Base-by-base conservation (phyloP, 2,888 invertebrate genomes). In the Diarsia dahlii region DNA sequence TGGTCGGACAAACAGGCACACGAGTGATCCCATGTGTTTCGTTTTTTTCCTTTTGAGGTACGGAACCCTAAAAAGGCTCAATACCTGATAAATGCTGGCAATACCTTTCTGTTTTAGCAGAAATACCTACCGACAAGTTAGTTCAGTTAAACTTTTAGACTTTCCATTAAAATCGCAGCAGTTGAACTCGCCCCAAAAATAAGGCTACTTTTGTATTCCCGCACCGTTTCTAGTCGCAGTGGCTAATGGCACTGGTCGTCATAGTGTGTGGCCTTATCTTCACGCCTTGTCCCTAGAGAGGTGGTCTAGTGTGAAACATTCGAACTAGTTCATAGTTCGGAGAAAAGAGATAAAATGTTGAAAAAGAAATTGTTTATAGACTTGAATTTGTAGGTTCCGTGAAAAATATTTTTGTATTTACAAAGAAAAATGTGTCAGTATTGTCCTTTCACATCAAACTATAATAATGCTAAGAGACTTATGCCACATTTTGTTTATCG, bases 171-270 rank as follows among this genome's bases (percentile, higher is more conserved):
- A 62, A 15, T 73, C 70, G 80, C 70, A 72, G 0, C 39, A 78
- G 68, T 23, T 34, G 73, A 84, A 85, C 46, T 0, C 52, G 60
- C 34, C 18, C 74, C 58, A 45, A 39, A 75, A 82, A 73, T 64
- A 66, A 67, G 48, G 72, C 50, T 86, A 75, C 70, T 85, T 87
- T 82, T 80, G 87, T 87, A 86, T 86, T 87, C 87, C 68, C 63
- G 13, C 46, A 5, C 63, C 79, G 85, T 84, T 71, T 71, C 39
- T n/a, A 69, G 34, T 63, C 73, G 3, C 68, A 71, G 62, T 68
- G 72, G 74, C 69, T 84, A 85, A 79, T 82, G 79, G 81, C 48
- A 60, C 56, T 63, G 64, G 71, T 82, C 71, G 73, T 77, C 85
- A 87, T 84, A 81, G 81, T 74, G 63, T 79, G 76, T 78, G 74